Percentiles rank a stretch among this genome's conserved stretches.
These are phyloP conservation scores for Pangasius mekongensis DNA, from an alignment of 2,797 vertebrate genomes.

Conservation along the genomic window DNA sequence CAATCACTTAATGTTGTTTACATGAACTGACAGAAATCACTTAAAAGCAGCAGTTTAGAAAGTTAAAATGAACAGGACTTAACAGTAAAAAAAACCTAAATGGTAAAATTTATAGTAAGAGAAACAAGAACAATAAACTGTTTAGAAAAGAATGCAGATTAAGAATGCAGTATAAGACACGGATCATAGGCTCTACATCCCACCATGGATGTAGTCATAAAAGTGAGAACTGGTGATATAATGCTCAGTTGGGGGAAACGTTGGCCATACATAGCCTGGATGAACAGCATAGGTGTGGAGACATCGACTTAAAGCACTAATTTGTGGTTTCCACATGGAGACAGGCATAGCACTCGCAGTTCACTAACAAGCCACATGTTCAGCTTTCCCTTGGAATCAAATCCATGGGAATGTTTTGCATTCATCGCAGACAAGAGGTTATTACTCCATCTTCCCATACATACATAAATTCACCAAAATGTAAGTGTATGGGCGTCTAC, in stretches of 20 bases:
- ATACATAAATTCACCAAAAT: conserved; percentile 33
- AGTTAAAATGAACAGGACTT: neutral
- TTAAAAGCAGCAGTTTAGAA: neutral
- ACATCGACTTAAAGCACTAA: conserved; percentile 46
- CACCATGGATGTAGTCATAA: conserved; percentile 36
- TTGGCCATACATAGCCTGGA: conserved; percentile 46
- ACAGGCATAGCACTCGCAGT: conserved; percentile 19
- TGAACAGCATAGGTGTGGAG: conserved; percentile 58
- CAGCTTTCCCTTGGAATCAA: conserved; percentile 27
- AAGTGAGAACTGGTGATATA: conserved; percentile 49
- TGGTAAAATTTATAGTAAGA: neutral
- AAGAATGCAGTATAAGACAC: neutral
- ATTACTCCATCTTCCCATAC: conserved; percentile 21
- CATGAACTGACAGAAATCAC: neutral
- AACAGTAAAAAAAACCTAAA: neutral
- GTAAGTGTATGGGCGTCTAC: conserved; percentile 26
- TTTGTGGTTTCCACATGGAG: conserved; percentile 56
- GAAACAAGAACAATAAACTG: neutral
- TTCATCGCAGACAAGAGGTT: conserved; percentile 22
- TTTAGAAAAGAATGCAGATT: neutral
- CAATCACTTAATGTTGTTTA: neutral
- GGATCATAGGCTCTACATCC: conserved; percentile 5
- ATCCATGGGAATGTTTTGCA: conserved; percentile 33
- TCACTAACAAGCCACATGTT: conserved; percentile 36
- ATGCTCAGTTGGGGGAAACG: conserved; percentile 44